Evolutionary conservation across 1,140 invertebrate genomes (phyloP), one percentile per base, ranked within the genome.

Genomic region (Scaptodrosophila lebanonensis): DNA sequence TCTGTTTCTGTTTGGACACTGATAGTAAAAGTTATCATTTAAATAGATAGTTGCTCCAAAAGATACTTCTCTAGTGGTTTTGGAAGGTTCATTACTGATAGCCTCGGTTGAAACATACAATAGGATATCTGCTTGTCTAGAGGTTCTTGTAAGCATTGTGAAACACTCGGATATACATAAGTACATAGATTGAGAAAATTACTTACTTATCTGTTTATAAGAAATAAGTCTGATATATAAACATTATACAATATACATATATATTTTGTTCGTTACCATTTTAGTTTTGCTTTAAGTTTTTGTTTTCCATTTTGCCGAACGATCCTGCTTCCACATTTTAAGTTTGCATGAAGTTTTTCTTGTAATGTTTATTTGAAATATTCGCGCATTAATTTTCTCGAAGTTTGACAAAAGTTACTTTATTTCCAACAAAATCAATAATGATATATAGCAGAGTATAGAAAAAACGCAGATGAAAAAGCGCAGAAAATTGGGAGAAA

Each of bases 281-380:
- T 58, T 43, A 2, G 7, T 42, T n/a, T 40, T 40, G 5, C 18
- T 40, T 38, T 20, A 45, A 22, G 9, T 13, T n/a, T 32, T 66
- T 60, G 53, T 50, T 64, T 64, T 53, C n/a, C n/a, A n/a, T 70
- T 73, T 62, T 73, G 69, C 69, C 60, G 39, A 72, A 69, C 79
- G 84, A 86, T 86, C 84, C 84, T 86, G 84, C 84, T 86, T 86
- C 84, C 76, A 63, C 38, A 79, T 79, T 77, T 85, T 76, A 71
- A 57, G 68, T 59, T 64, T 42, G 50, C 11, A 48, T 79, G 73
- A 57, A 61, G 44, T 42, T 66, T 40, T 39, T 38, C 35, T 52
- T 54, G 60, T 57, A 49, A 66, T 77, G 56, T 50, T 66, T 66
- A 32, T 56, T n/a, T 67, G 61, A 61, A 71, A 33, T 38, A 72